These are phyloP conservation scores for Meghimatium bilineatum DNA, from an alignment of 2,888 invertebrate species.

Conservation along the genomic window DNA sequence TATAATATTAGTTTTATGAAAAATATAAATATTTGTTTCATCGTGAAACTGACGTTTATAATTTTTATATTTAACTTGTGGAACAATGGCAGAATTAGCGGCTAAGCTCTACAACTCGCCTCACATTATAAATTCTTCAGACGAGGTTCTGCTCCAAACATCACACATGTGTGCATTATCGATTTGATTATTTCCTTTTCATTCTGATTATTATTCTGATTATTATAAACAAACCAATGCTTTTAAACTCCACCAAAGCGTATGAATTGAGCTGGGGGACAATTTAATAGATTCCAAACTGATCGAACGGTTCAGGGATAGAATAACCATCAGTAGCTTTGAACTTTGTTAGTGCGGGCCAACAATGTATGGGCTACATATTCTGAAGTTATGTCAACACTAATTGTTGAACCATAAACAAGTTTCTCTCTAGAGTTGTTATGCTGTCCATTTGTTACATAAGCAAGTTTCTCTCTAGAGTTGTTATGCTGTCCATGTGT, in stretches of 20 bases:
- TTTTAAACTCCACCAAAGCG: not conserved
- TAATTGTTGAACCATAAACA: not conserved
- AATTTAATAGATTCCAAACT: slow-evolving; percentile 2
- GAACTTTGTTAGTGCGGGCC: not conserved
- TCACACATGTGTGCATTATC: not conserved
- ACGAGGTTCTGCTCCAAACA: too few species aligned
- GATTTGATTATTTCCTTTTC: not conserved
- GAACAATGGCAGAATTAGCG: too few species aligned
- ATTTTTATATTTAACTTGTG: too few species aligned
- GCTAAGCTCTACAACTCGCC: too few species aligned
- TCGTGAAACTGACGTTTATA: too few species aligned
- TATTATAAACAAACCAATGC: not conserved
- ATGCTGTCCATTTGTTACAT: too few species aligned
- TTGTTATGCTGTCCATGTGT: too few species aligned
- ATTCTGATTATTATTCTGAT: too few species aligned
- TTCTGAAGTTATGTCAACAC: not conserved
- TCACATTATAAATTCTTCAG: not conserved
- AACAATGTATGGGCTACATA: not conserved
- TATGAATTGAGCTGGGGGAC: not conserved
- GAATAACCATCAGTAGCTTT: slow-evolving; percentile 4
- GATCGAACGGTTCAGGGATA: not conserved
- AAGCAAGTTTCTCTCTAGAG: too few species aligned
- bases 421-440: too few species aligned
- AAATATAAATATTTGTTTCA: too few species aligned
- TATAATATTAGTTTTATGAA: too few species aligned